These are phyloP conservation scores for Papilio xuthus DNA, from an alignment of 1,140 invertebrate species.

Conservation along the genomic window DNA sequence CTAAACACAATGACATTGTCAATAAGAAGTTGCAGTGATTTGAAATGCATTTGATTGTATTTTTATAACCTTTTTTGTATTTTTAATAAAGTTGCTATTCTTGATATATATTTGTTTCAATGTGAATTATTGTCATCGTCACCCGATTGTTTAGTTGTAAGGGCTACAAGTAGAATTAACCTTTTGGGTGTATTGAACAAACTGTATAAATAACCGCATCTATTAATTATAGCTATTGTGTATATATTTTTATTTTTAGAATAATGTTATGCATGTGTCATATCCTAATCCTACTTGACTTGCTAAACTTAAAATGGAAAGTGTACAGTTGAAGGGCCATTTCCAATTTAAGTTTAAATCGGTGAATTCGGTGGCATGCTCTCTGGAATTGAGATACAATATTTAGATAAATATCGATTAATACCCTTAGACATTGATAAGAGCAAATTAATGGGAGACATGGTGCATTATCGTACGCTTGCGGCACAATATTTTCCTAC, in stretches of 20 bases:
- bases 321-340: not conserved
- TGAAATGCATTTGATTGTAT: slow-evolving; percentile 81
- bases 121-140: slow-evolving; percentile 40
- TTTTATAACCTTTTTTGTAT: slow-evolving; percentile 80
- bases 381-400: not conserved
- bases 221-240: slow-evolving; percentile 14
- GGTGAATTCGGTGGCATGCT: slow-evolving; percentile 30
- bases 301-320: slow-evolving; percentile 27
- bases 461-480: slow-evolving; percentile 78
- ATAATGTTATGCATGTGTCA: slow-evolving; percentile 15
- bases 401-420: slow-evolving; percentile 52
- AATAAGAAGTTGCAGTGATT: slow-evolving; percentile 78
- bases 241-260: slow-evolving; percentile 16
- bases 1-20: slow-evolving; percentile 62
- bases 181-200: slow-evolving; percentile 7
- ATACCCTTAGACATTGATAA: slow-evolving; percentile 51
- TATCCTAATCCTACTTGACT: slow-evolving; percentile 3
- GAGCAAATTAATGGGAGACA: slow-evolving; percentile 79
- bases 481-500: slow-evolving; percentile 61
- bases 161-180: slow-evolving; percentile 26
- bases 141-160: slow-evolving; percentile 31
- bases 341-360: slow-evolving; percentile 24
- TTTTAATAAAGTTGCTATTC: slow-evolving; percentile 81
- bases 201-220: slow-evolving; percentile 32
- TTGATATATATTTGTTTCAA: slow-evolving; percentile 70